Percentiles rank a stretch among this genome's conserved stretches.
Conservation (phyloP, 1,140 invertebrate genomes). For the Macrosteles quadrilineatus region DNA sequence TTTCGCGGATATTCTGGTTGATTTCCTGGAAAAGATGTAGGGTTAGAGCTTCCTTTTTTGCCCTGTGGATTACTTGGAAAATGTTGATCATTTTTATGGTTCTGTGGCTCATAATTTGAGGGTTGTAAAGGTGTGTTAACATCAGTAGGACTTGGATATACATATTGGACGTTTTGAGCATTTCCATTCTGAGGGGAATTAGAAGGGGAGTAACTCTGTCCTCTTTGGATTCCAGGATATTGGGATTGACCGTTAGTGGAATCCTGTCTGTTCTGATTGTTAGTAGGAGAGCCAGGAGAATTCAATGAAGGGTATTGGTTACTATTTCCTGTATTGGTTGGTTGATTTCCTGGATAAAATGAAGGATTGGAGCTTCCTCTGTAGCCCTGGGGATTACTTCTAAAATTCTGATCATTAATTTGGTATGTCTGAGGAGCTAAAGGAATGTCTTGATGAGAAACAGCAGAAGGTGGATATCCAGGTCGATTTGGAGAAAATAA, state of each 20-base stretch:
- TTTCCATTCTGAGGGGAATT: neutral
- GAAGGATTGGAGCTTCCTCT: neutral
- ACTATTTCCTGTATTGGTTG: neutral
- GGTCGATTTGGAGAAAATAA: constrained; percentile 10
- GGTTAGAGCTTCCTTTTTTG: too few relatives aligned
- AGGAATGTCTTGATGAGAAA: neutral
- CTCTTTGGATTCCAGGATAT: neutral
- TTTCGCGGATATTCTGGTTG: neutral
- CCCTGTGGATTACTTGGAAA: too few relatives aligned
- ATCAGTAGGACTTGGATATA: neutral
- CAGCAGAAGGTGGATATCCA: neutral
- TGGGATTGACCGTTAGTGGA: neutral
- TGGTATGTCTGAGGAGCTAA: constrained; percentile 22
- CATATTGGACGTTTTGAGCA: neutral
- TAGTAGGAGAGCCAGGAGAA: neutral
- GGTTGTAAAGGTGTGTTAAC: neutral
- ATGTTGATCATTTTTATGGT: constrained; percentile 4
- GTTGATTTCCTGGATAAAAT: neutral
- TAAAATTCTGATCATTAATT: constrained; percentile 1
- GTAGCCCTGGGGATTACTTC: too few relatives aligned
- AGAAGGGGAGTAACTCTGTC: neutral
- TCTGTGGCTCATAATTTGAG: neutral
- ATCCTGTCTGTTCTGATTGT: neutral
- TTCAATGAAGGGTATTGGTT: neutral
- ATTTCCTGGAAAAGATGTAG: neutral